Evolutionary conservation across 2,797 vertebrate species (phyloP).

Genomic region (Neoniphon sammara): DNA sequence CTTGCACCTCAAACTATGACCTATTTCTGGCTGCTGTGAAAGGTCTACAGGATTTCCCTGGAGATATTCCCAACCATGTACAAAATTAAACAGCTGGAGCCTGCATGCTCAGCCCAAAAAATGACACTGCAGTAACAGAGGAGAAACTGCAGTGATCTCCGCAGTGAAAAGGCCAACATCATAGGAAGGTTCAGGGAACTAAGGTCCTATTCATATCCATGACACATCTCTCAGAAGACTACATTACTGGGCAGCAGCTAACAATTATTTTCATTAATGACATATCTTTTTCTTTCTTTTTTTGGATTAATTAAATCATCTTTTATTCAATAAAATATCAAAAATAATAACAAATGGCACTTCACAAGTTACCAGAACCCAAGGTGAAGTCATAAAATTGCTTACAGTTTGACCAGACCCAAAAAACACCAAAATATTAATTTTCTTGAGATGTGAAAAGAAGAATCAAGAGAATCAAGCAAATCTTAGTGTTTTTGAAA

Average conservation of each 20-base stretch:
- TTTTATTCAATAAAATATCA: too few relatives aligned
- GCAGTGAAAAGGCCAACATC: slow-evolving; percentile 44
- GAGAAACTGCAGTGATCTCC: slow-evolving; percentile 58
- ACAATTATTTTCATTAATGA: too few relatives aligned
- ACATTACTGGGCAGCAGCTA: neutral
- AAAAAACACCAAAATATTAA: too few relatives aligned
- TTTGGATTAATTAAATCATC: too few relatives aligned
- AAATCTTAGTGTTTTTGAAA: too few relatives aligned
- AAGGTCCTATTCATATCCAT: slow-evolving; percentile 49
- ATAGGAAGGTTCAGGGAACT: slow-evolving; percentile 27
- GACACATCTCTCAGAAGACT: slow-evolving; percentile 53
- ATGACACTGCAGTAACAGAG: slow-evolving; percentile 52
- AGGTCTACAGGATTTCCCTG: slow-evolving; percentile 68
- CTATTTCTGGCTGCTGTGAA: slow-evolving; percentile 69
- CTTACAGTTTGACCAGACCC: too few relatives aligned
- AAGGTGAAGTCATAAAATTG: too few relatives aligned
- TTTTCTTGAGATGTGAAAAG: too few relatives aligned
- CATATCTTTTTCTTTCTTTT: too few relatives aligned
- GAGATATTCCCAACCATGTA: slow-evolving; percentile 64
- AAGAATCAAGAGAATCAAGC: too few relatives aligned
- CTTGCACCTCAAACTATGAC: slow-evolving; percentile 61
- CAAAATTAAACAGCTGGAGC: slow-evolving; percentile 73
- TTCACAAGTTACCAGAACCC: too few relatives aligned
- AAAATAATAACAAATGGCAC: too few relatives aligned
- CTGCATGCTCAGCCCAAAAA: slow-evolving; percentile 38